These are phyloP conservation scores for Melangyna quadrimaculata DNA, from an alignment of 2,888 invertebrate genomes.

Conservation along the genomic window DNA sequence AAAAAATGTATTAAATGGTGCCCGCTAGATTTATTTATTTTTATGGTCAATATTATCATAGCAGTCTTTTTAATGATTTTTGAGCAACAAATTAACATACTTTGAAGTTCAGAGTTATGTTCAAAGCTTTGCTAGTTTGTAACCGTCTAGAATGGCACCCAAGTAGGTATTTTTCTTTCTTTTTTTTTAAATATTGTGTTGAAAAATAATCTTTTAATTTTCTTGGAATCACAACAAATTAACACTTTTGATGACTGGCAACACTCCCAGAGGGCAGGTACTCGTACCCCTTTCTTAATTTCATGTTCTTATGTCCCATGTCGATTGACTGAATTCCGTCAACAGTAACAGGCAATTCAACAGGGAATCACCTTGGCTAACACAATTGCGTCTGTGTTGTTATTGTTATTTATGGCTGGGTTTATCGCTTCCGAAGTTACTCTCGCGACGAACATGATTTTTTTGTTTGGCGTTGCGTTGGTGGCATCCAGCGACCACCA, in stretches of 20 bases:
- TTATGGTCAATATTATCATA: no score
- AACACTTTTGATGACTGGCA: not conserved
- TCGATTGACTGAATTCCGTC: conserved; percentile 71
- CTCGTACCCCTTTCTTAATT: conserved; percentile 26
- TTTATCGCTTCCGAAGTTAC: conserved; percentile 64
- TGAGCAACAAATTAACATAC: no score
- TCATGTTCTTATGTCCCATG: conserved; percentile 10
- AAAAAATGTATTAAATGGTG: not conserved
- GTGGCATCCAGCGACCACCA: not conserved
- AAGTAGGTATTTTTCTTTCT: no score
- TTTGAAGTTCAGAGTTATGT: no score
- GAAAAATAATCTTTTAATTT: no score
- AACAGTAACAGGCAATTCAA: conserved; percentile 61
- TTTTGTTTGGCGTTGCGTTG: not conserved
- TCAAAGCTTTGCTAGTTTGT: no score
- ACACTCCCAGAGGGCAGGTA: not conserved
- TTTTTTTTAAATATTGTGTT: no score
- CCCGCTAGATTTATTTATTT: no score
- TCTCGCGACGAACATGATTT: conserved; percentile 16
- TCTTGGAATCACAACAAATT: not conserved
- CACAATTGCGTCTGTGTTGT: conserved; percentile 53
- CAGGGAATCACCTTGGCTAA: conserved; percentile 30
- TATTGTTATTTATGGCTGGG: conserved; percentile 68
- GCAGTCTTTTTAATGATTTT: no score
- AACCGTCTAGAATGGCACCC: no score